Base-by-base conservation (phyloP, 2,888 invertebrate species). In the Margaritifera margaritifera region DNA sequence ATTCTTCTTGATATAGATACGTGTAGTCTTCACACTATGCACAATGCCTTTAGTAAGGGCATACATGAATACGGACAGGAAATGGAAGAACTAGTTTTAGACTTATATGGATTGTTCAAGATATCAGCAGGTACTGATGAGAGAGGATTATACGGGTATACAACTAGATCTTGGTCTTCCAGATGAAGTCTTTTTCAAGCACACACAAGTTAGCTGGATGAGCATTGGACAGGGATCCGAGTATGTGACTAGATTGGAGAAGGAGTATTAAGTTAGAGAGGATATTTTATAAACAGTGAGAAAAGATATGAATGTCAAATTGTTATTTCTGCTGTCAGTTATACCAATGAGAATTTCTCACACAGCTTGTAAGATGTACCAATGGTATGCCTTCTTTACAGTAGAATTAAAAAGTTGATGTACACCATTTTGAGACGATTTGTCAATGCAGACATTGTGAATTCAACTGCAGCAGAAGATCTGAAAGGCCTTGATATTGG, bases 41-140 rank as follows among this genome's bases (percentile, higher is more conserved):
- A 72, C 62, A 71, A 61, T 62, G 68, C 65, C 27, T 72, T 72
- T 55, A 65, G 68, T 22, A 68, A 72, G 59, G 68, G 58, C 27
- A 60, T 71, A 8, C 31, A 42, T 24, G 63, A 61, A 24, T 67
- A 55, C 52, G 64, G 65, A 42, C 52, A 59, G 42, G 68, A 66
- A 27, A 64, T 64, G 56, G 72, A 69, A 69, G 59, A 60, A 20
- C 19, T 69, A 25, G 61, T 66, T 56, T 56, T 69, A 54, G 69
- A 66, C 27, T 57, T 72, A 56, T 54, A 68, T 59, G 42, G 65
- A 15, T 68, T 68, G 25, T 71, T 65, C 62, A 71, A 65, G 27
- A 58, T 64, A n/a, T 59, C 64, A 56, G 56, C 72, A 58, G 72
- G 6, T 31, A 8, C n/a, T n/a, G n/a, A n/a, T 59, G 63, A 50